Conservation (phyloP, 2,113 vertebrate genomes). For the Sorex araneus region DNA sequence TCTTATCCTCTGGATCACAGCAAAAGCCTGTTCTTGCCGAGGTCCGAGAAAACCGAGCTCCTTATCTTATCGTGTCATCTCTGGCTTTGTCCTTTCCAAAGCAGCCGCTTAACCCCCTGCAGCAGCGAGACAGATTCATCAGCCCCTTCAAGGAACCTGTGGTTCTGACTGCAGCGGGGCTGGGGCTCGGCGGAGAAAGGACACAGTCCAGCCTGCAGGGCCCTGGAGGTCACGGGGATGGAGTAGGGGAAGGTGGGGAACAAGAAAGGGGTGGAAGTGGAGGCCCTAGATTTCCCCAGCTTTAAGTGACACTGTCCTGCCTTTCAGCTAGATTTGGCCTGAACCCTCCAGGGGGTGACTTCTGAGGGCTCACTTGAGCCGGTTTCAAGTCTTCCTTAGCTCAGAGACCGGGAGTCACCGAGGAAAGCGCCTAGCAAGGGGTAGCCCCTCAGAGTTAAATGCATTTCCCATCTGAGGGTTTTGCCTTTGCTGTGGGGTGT, state of each 20-base stretch:
- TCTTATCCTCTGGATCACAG: conserved; percentile 69
- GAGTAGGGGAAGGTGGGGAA: not conserved
- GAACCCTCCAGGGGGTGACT: not conserved
- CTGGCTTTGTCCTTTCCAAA: conserved; percentile 74
- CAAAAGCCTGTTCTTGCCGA: conserved; percentile 72
- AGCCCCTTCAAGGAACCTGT: not conserved
- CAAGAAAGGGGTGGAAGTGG: not conserved
- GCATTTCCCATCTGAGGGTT: no score
- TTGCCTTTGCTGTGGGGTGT: no score
- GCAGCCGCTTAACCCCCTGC: conserved; percentile 70
- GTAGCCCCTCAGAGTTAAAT: no score
- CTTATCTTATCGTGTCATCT: conserved; percentile 77
- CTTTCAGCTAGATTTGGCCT: conserved; percentile 8
- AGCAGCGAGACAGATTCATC: conserved; percentile 51
- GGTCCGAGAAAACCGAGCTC: conserved; percentile 62
- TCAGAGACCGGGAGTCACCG: fast-evolving
- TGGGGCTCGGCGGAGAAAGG: not conserved
- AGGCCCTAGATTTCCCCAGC: no score
- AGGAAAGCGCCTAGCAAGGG: not conserved
- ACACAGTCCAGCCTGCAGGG: not conserved
- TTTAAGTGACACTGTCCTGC: not conserved
- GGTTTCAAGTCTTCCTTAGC: not conserved
- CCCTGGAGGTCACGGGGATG: not conserved
- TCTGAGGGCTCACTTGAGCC: not conserved
- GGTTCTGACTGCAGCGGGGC: not conserved